Evolutionary conservation across 2,113 vertebrate genomes (phyloP).

Genomic region (Ivindomyrus marchei): DNA sequence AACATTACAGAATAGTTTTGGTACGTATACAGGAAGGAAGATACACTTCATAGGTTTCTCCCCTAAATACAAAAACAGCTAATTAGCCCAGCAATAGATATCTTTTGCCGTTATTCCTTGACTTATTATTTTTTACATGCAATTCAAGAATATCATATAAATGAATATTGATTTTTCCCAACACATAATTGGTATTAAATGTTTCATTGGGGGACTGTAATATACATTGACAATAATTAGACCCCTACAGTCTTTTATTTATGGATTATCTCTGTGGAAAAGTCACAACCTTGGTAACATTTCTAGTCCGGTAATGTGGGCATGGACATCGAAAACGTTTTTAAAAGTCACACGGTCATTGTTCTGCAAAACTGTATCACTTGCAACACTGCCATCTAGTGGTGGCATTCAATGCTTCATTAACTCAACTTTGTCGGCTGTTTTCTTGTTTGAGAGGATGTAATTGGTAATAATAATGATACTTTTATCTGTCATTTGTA

Average conservation of each 20-base stretch:
- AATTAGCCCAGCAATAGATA: background rate
- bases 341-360: background rate
- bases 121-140: background rate
- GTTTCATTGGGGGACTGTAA: background rate
- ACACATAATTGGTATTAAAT: background rate
- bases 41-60: background rate
- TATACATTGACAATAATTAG: background rate
- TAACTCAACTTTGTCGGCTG: background rate
- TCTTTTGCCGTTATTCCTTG: background rate
- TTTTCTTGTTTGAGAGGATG: background rate
- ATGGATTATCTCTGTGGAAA: background rate
- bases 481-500: background rate
- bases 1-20: background rate
- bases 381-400: slow-evolving; percentile 14
- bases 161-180: background rate
- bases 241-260: background rate
- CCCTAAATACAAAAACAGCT: background rate
- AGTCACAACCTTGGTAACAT: background rate
- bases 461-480: background rate
- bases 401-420: background rate
- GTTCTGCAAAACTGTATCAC: background rate
- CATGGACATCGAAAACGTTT: background rate
- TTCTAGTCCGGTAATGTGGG: background rate
- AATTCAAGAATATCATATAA: background rate
- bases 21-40: background rate